phyloP scores from a whole-genome alignment of 2,888 invertebrate species.

The Tetramorium bicarinatum region DNA sequence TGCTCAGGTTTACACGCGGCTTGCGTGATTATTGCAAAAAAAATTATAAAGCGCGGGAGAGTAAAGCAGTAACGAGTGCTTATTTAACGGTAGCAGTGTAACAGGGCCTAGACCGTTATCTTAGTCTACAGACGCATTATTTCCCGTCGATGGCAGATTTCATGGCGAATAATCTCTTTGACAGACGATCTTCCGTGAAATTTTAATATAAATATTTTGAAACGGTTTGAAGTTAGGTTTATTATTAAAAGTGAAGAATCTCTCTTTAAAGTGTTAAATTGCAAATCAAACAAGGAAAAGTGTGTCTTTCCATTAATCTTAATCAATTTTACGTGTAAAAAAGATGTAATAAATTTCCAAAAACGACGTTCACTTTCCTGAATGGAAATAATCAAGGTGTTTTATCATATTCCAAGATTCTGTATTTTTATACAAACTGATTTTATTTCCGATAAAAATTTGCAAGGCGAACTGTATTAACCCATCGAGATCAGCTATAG shows the following conservation, averaged over 20 bases:
- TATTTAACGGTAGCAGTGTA: constrained; percentile 36
- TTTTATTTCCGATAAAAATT: background rate
- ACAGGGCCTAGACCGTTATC: constrained; percentile 26
- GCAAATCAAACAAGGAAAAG: background rate
- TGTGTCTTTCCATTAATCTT: background rate
- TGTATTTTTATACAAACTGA: background rate
- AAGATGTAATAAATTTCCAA: background rate
- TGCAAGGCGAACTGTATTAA: background rate
- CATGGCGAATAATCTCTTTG: background rate
- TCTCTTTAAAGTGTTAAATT: background rate
- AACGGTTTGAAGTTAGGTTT: background rate
- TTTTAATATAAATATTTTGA: background rate
- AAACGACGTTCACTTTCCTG: background rate
- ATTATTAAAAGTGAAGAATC: background rate
- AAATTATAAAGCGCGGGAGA: constrained; percentile 29
- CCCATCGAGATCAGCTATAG: background rate
- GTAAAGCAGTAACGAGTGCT: constrained; percentile 46
- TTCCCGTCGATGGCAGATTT: constrained; percentile 14
- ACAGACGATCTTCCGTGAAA: background rate
- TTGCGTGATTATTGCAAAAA: constrained; percentile 35
- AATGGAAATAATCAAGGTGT: background rate
- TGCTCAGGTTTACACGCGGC: constrained; percentile 25
- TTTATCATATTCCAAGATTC: background rate
- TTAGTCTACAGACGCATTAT: constrained; percentile 1
- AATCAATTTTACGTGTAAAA: background rate